Evolutionary conservation across 64 coral and sea anemone genomes (phyloP), one percentile per base, ranked within the genome.

Genomic region (Stichodactyla helianthus): DNA sequence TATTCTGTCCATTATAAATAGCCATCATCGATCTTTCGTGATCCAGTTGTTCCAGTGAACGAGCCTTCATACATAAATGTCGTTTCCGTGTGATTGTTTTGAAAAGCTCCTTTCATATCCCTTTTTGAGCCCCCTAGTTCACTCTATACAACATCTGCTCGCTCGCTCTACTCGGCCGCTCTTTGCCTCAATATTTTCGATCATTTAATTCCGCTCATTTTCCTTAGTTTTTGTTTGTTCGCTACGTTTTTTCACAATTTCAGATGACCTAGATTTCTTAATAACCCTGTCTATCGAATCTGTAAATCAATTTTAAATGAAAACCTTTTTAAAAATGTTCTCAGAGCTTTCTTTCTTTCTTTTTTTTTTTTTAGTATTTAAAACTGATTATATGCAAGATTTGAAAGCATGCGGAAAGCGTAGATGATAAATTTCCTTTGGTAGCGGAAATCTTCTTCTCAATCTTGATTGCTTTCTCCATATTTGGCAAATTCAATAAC

Each of bases 401-500:
- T 35, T 84, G 83, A 84, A 84, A 62, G 56, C 20, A 16, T 60
- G 55, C 83, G 83, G 83, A 84, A 85, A 90, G 85, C 62, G 55
- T 59, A 88, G 85, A 93, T 84, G 88, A 93, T 90, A 97, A 97
- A 97, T 97, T 97, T 97, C 94, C 91, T 93, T 81, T 84, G 51
- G 26, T 71, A 92, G 89, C 94, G 94, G 94, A 97, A 97, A 93
- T 97, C 84, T 76, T 85, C 88, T 59, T 59, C 91, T 92, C 74
- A 58, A 81, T 85, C 86, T 89, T 97, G 91, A 97, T 93, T 97
- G 91, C 84, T 68, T 79, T 90, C 61, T 79, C 94, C 94, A 90
- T 97, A 97, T 97, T 87, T 97, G 94, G 94, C 79, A 90, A 90
- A 93, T 85, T 67, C 88, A 90, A 87, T 89, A 95, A 89, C 89